Evolutionary conservation across 2,113 vertebrate genomes (phyloP), one percentile per base, ranked within the genome.

Genomic region (Zapornia atra): DNA sequence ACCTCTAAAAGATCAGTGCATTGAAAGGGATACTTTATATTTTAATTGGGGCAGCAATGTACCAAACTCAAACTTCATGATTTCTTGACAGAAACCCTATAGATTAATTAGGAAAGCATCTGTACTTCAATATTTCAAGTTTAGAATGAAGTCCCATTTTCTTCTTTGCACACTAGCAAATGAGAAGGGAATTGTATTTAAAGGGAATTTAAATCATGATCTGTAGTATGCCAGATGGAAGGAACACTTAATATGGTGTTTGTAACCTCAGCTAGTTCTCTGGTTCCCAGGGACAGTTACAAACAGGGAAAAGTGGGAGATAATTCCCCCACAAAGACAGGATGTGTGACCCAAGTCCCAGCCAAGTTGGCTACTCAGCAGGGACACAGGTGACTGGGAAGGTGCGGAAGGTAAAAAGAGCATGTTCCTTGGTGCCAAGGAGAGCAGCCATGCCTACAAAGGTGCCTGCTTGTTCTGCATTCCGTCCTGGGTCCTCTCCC

Each of bases 91-190:
- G 34, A 63, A 81, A 57, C 10, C 7, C 11, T 81, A 15, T 40
- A 29, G 57, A 69, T 94, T 71, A 93, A 80, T 78, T 61, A 70
- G 42, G 64, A 88, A 86, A 81, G n/a, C 22, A 78, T 66, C 64
- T 81, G 17, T 86, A 20, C 29, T 86, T 65, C 34, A 72, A 25
- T 78, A 68, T 61, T 81, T 81, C 60, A 79, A 57, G 44, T 93
- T 92, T 72, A 69, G 28, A 75, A 36, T 88, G 68, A 76, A 7
- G 31, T 71, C 21, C 12, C 10, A 18, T 84, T 93, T 84, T 69
- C 51, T 81, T 93, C 18, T 79, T 34, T 82, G 50, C 22, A 36
- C 17, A 46, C 15, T 59, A 36, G 21, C 48, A 60, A 19, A 64
- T 24, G 14, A 82, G 64, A 82, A 73, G 5, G 20, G 15, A 92